A percentile compares a stretch with the other conserved stretches of the same genome.
Evolutionary conservation across 2,113 vertebrate genomes (phyloP).

Genomic region (Salvelinus namaycush): DNA sequence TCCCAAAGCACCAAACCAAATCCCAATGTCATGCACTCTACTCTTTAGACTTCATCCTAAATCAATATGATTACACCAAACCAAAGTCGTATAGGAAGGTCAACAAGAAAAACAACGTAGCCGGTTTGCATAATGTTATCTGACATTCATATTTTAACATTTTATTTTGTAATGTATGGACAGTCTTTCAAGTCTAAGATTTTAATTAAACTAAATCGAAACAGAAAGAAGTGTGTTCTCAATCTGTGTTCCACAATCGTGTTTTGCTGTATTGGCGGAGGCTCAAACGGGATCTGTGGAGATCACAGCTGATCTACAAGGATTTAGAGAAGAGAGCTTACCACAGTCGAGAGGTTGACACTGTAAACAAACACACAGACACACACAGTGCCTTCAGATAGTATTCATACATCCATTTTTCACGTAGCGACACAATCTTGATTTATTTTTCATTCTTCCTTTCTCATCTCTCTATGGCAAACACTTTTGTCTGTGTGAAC

Average conservation of each 20-base stretch:
- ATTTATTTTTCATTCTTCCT: too few species aligned
- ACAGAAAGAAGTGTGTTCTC: conserved; percentile 9
- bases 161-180: conserved; percentile 19
- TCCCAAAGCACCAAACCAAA: too few species aligned
- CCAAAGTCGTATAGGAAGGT: too few species aligned
- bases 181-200: too few species aligned
- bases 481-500: conserved; percentile 6
- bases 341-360: conserved; percentile 8
- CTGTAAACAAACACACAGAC: too few species aligned
- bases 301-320: conserved; percentile 59
- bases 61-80: neutral
- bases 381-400: too few species aligned
- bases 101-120: neutral
- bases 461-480: neutral
- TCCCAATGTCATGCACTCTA: neutral
- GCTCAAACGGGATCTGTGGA: conserved; percentile 53
- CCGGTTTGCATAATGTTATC: conserved; percentile 18
- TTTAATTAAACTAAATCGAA: conserved; percentile 32
- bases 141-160: conserved; percentile 31
- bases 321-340: conserved; percentile 43
- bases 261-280: conserved; percentile 23
- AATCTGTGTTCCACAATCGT: conserved; percentile 7
- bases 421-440: too few species aligned
- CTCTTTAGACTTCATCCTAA: neutral
- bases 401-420: neutral